Base-by-base conservation (phyloP, 2,113 vertebrate species). In the Gambusia affinis region DNA sequence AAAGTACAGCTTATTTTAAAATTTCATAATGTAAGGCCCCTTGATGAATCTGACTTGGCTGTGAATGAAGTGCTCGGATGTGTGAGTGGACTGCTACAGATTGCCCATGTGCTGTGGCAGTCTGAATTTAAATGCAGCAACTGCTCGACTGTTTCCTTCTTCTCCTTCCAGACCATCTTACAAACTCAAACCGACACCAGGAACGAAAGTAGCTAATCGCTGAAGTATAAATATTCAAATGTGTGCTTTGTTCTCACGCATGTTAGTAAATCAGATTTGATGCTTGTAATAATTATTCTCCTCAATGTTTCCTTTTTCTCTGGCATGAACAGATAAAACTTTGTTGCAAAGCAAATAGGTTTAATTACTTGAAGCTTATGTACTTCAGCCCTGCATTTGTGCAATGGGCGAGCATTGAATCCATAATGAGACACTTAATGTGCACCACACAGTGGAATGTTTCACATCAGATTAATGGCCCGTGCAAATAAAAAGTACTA, bases 51-150 rank as follows among this genome's bases (percentile, higher is more conserved):
- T 28, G 77, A 73, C 54, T 67, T 73, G 64, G 78, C 81, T 68
- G 78, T 73, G 71, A 86, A 70, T 79, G 57, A 68, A 82, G 77
- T 67, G 82, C 80, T 74, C 28, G 76, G 82, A 76, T 65, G 83
- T 80, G 73, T 78, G 83, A 89, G 77, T 51, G 76, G 39, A 85
- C 65, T 77, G n/a, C 60, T 79, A 57, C 73, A 78, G 78, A 79
- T 68, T 81, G 78, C 28, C 30, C 67, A 65, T 84, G 75, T 75
- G 47, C 82, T 81, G 75, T 83, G 73, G 76, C 83, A 82, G 81
- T 35, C 73, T 73, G 83, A 82, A 84, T 88, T 80, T 84, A 74
- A 81, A 89, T 87, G 75, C 74, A 82, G 66, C 80, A 67, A 51
- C 75, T 69, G 77, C 83, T 73, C 80, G 75, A 74, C 87, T 81